These are phyloP conservation scores for Macrocentrus cingulum DNA, from an alignment of 1,140 invertebrate genomes.

Conservation along the genomic window DNA sequence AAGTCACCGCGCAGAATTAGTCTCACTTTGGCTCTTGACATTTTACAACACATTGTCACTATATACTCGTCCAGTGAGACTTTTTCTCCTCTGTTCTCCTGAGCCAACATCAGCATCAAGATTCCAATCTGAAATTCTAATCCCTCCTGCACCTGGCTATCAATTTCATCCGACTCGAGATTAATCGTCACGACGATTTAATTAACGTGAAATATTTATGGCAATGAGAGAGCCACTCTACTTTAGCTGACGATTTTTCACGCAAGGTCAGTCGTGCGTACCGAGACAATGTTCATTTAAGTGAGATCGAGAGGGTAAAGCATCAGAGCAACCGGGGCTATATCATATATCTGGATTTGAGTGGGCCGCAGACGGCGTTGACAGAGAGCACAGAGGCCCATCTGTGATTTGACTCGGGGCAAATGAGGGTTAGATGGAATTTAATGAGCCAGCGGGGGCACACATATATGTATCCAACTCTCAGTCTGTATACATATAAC, in stretches of 20 bases:
- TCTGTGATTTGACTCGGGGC: conserved; percentile 28
- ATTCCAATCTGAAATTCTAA: too few relatives aligned
- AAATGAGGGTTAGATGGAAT: conserved; percentile 19
- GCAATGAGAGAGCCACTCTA: too few relatives aligned
- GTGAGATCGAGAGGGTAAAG: neutral
- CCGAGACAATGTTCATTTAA: conserved; percentile 29
- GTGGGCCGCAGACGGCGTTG: conserved; percentile 18
- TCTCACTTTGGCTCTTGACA: conserved; percentile 21
- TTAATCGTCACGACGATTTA: too few relatives aligned
- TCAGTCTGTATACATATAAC: conserved; percentile 8
- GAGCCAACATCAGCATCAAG: too few relatives aligned
- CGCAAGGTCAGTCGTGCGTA: conserved; percentile 42
- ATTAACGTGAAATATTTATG: too few relatives aligned
- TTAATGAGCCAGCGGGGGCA: conserved; percentile 8
- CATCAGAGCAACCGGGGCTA: too few relatives aligned
- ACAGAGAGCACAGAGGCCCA: conserved; percentile 32
- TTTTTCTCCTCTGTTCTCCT: too few relatives aligned
- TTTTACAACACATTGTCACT: too few relatives aligned
- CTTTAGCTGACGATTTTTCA: conserved; percentile 40
- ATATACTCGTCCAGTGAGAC: too few relatives aligned
- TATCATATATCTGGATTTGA: conserved; percentile 7
- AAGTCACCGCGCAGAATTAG: conserved; percentile 31
- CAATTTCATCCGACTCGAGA: too few relatives aligned
- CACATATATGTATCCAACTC: conserved; percentile 8
- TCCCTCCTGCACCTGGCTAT: too few relatives aligned